Evolutionary conservation across 2,113 vertebrate genomes (phyloP).

Genomic region (Mesembrinibis cayennensis): DNA sequence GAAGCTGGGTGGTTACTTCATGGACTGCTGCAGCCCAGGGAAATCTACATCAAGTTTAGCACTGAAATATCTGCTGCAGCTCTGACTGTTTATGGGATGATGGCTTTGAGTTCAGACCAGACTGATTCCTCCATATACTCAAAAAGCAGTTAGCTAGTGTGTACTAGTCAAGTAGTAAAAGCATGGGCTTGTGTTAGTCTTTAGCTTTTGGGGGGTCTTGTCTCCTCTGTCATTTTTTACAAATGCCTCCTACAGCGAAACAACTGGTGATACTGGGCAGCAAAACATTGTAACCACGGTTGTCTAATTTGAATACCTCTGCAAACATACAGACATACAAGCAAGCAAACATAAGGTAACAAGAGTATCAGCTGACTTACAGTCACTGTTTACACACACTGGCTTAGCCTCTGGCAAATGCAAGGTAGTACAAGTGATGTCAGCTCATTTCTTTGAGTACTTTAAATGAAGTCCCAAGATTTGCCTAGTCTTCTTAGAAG

Average conservation of each 20-base stretch:
- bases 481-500: background rate
- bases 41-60: background rate
- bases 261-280: background rate
- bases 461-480: background rate
- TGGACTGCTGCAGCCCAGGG: background rate
- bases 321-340: background rate
- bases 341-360: background rate
- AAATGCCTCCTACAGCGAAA: background rate
- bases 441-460: background rate
- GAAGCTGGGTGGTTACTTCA: background rate
- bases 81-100: background rate
- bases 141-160: background rate
- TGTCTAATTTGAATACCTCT: slow-evolving; percentile 5
- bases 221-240: background rate
- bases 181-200: background rate
- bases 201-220: background rate
- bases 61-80: background rate
- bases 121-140: background rate
- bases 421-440: background rate
- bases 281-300: background rate
- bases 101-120: background rate
- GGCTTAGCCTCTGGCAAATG: background rate
- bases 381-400: background rate
- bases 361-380: background rate
- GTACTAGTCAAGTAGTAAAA: background rate